Evolutionary conservation across 2,797 vertebrate genomes (phyloP).

Genomic region (Triplophysa yarkandensis): DNA sequence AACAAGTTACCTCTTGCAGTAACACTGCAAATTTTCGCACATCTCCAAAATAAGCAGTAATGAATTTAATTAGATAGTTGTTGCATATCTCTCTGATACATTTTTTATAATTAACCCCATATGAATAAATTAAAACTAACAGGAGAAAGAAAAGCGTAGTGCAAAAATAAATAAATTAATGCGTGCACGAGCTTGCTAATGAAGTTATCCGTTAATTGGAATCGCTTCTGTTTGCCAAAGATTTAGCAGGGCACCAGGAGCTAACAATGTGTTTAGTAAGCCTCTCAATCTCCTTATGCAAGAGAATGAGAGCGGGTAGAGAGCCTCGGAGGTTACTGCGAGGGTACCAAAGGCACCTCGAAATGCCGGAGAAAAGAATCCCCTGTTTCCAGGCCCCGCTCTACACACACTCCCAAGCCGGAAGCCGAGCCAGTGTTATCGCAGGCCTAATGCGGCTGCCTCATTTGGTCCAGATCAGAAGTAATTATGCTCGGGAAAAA

Average conservation of each 20-base stretch:
- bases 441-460: slow-evolving; percentile 78
- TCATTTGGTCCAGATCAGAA: slow-evolving; percentile 83
- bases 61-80: slow-evolving; percentile 84
- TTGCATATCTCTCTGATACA: slow-evolving; percentile 81
- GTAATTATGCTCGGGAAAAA: slow-evolving; percentile 80
- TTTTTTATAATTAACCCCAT: slow-evolving; percentile 87
- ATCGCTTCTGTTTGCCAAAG: slow-evolving; percentile 75
- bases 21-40: slow-evolving; percentile 74
- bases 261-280: slow-evolving; percentile 76
- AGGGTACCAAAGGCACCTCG: slow-evolving; percentile 78
- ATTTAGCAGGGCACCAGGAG: slow-evolving; percentile 71
- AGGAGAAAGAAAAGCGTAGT: slow-evolving; percentile 75
- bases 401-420: slow-evolving; percentile 76
- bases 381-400: slow-evolving; percentile 75
- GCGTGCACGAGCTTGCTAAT: slow-evolving; percentile 68
- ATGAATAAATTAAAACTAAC: slow-evolving; percentile 86
- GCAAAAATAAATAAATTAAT: slow-evolving; percentile 25
- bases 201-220: slow-evolving; percentile 82
- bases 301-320: not conserved
- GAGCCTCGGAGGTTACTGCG: slow-evolving; percentile 72
- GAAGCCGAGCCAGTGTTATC: slow-evolving; percentile 78
- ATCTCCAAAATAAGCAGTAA: slow-evolving; percentile 75
- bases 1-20: slow-evolving; percentile 78
- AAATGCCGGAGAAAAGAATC: slow-evolving; percentile 76
- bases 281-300: slow-evolving; percentile 55